phyloP scores from a whole-genome alignment of 2,797 vertebrate genomes.

The Pagetopsis macropterus region DNA sequence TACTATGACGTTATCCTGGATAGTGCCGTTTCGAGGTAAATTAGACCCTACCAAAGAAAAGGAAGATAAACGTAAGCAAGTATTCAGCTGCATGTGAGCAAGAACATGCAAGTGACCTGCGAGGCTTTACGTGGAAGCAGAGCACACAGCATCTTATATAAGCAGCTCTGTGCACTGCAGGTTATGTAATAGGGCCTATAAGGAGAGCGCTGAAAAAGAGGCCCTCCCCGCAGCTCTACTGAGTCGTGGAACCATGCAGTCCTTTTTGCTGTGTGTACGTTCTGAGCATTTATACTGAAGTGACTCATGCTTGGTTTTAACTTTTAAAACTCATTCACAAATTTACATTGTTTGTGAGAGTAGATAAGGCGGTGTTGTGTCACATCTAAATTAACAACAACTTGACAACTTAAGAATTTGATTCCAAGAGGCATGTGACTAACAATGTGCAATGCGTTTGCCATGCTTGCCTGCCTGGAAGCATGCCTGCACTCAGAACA shows the following conservation, averaged over 20 bases:
- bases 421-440: neutral
- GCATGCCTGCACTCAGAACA: constrained; percentile 19
- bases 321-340: neutral
- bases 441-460: neutral
- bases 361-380: neutral
- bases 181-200: constrained; percentile 73
- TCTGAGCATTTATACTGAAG: neutral
- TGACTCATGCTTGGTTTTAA: neutral
- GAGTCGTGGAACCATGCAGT: neutral
- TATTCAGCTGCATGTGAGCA: constrained; percentile 33
- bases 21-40: neutral
- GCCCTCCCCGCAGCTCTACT: constrained; percentile 29
- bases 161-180: constrained; percentile 54
- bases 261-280: constrained; percentile 5
- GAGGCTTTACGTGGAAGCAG: constrained; percentile 54
- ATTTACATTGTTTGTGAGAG: neutral
- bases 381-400: neutral
- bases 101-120: constrained; percentile 33
- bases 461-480: constrained; percentile 1
- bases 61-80: constrained; percentile 13
- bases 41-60: neutral
- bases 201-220: constrained; percentile 31
- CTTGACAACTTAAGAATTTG: neutral
- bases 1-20: constrained; percentile 2
- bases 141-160: constrained; percentile 74